Percentiles rank a stretch among this genome's conserved stretches.
phyloP scores from a whole-genome alignment of 2,888 invertebrate genomes.

The Callyntrura sp. region DNA sequence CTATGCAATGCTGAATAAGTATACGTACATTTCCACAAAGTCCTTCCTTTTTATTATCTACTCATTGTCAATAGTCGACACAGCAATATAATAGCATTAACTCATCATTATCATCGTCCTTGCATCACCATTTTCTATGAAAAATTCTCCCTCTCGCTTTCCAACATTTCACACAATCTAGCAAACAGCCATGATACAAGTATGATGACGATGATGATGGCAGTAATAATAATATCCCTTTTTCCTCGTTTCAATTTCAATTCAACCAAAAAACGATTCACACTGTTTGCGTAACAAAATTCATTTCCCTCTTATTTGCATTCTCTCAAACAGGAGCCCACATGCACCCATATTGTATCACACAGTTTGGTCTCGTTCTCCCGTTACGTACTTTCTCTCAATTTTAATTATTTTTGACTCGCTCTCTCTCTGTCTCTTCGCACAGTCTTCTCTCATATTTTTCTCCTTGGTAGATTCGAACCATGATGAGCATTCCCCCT shows the following conservation, averaged over 20 bases:
- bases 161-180: neutral
- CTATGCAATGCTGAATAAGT: neutral
- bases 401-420: neutral
- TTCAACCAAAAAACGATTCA: neutral
- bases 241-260: constrained; percentile 49
- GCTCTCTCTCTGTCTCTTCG: constrained; percentile 18
- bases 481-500: neutral
- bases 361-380: neutral
- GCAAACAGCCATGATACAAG: neutral
- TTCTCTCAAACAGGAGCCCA: neutral
- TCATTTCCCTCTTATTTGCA: neutral
- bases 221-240: neutral
- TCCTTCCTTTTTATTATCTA: no score
- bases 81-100: neutral
- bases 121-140: neutral
- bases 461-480: no score
- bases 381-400: neutral
- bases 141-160: neutral
- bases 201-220: constrained; percentile 30
- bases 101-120: neutral
- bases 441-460: no score
- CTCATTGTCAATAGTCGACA: no score
- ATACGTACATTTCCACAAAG: neutral
- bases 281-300: neutral
- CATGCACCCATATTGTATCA: neutral